phyloP scores from a whole-genome alignment of 1,140 invertebrate species.

The Lordiphosa collinella region DNA sequence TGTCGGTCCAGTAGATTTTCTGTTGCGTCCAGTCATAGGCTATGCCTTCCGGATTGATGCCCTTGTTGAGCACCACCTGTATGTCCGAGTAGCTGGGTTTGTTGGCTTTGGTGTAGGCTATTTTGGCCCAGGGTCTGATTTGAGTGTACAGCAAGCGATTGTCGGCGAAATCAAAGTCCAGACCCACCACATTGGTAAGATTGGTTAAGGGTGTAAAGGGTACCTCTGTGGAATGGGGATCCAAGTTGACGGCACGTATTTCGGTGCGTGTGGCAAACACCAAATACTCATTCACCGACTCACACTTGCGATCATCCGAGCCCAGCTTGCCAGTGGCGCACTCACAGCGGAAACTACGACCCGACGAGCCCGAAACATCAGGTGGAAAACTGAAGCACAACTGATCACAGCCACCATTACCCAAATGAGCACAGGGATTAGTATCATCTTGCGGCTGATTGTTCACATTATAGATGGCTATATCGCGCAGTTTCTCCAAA shows the following conservation, averaged over 20 bases:
- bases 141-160: conserved; percentile 94
- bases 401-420: conserved; percentile 93
- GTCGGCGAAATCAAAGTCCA: conserved; percentile 96
- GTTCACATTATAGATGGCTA: conserved; percentile 92
- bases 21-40: conserved; percentile 98
- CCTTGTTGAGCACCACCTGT: conserved; percentile 88
- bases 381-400: conserved; percentile 95
- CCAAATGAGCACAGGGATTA: conserved; percentile 88
- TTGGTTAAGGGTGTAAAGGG: conserved; percentile 94
- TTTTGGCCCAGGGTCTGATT: conserved; percentile 93
- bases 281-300: conserved; percentile 91
- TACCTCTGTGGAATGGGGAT: conserved; percentile 88
- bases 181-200: conserved; percentile 96
- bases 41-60: conserved; percentile 96
- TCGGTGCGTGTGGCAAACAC: conserved; percentile 96
- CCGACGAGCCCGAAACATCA: conserved; percentile 73
- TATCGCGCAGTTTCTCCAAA: conserved; percentile 90
- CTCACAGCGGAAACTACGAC: conserved; percentile 88
- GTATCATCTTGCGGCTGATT: conserved; percentile 91
- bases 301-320: conserved; percentile 86
- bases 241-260: conserved; percentile 91
- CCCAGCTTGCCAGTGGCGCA: conserved; percentile 92
- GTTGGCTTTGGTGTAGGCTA: conserved; percentile 88
- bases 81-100: conserved; percentile 84
- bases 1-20: conserved; percentile 98